Conservation (phyloP, 2,888 invertebrate species). For the Subacronicta megacephala region DNA sequence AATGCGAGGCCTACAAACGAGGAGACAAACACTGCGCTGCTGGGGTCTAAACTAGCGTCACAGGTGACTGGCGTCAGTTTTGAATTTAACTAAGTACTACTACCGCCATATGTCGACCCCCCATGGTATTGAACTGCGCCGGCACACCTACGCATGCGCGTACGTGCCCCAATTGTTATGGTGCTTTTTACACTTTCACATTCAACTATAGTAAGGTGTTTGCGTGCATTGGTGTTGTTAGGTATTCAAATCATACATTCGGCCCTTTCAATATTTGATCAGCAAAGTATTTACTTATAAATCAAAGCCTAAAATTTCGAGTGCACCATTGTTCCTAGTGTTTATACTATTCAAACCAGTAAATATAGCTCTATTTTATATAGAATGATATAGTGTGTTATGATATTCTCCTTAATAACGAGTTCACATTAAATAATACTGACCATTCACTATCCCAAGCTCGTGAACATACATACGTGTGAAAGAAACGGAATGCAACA, state of each 20-base stretch:
- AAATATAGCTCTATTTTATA: no score
- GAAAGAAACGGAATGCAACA: constrained; percentile 34
- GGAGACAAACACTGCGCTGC: no score
- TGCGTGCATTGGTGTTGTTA: no score
- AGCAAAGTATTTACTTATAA: no score
- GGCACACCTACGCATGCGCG: constrained; percentile 7
- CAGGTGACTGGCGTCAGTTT: constrained; percentile 29
- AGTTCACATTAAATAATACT: constrained; percentile 4
- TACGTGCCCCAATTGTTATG: constrained; percentile 18
- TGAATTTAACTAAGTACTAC: constrained; percentile 54
- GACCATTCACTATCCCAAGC: constrained; percentile 7
- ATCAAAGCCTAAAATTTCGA: no score
- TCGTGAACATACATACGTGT: constrained; percentile 4
- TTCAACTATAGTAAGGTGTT: constrained; percentile 8
- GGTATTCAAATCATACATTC: no score
- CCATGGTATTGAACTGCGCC: constrained; percentile 9
- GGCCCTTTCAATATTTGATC: no score
- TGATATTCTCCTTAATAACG: background rate
- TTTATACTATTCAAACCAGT: no score
- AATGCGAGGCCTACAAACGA: no score
- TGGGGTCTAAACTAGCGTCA: no score
- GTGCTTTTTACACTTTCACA: constrained; percentile 31
- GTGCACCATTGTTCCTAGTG: no score
- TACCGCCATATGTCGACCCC: constrained; percentile 64
- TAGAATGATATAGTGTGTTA: no score